phyloP scores from a whole-genome alignment of 2,888 invertebrate species.

The Oxytorus armatus region DNA sequence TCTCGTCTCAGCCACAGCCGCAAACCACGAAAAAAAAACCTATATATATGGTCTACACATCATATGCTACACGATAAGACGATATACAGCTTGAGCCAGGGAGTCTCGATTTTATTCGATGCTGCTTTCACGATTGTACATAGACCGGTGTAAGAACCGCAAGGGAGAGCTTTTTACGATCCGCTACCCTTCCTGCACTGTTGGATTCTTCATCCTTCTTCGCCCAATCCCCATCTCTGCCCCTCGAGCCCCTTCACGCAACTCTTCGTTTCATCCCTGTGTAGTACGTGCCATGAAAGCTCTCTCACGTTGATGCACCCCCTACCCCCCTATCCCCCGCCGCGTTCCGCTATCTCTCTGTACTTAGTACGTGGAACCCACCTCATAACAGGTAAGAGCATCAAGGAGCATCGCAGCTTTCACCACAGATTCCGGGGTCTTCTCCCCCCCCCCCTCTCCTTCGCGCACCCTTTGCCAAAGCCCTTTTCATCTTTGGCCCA shows the following conservation, averaged over 20 bases:
- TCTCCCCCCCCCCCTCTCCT: conserved; percentile 42
- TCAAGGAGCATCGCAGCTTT: conserved; percentile 49
- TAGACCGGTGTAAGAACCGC: conserved; percentile 51
- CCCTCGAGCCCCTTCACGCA: conserved; percentile 14
- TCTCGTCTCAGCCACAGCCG: conserved; percentile 35
- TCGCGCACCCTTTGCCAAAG: neutral
- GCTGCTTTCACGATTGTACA: conserved; percentile 66
- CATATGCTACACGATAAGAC: neutral
- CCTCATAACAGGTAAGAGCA: conserved; percentile 56
- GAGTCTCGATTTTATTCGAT: conserved; percentile 63
- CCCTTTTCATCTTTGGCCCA: conserved; percentile 20
- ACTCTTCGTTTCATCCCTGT: conserved; percentile 51
- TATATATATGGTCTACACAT: neutral
- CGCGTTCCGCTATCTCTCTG: conserved; percentile 3
- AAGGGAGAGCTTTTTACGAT: conserved; percentile 64
- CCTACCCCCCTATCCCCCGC: no score
- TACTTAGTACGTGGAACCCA: no score
- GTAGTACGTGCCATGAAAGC: conserved; percentile 53
- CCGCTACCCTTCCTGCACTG: conserved; percentile 51
- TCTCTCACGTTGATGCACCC: no score
- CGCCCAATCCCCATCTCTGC: neutral
- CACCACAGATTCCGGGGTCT: conserved; percentile 38
- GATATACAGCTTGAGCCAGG: neutral
- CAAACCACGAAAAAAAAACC: conserved; percentile 17
- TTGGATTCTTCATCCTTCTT: conserved; percentile 32